Percentiles rank a stretch among this genome's conserved stretches.
phyloP scores from a whole-genome alignment of 2,888 invertebrate genomes.

The Nemurella pictetii region DNA sequence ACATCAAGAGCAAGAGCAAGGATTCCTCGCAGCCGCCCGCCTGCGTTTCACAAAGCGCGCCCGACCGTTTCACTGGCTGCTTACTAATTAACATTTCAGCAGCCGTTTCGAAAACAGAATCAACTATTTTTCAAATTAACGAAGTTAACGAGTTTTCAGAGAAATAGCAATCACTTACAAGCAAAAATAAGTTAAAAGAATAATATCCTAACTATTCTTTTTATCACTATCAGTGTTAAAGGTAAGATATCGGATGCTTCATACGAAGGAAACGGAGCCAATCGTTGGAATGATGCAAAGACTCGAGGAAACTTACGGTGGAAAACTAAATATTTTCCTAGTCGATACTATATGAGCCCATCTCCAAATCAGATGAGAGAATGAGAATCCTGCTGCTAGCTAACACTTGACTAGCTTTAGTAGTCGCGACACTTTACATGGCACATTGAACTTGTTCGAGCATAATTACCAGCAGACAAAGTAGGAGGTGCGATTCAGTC shows the following conservation, averaged over 20 bases:
- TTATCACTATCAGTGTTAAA: too few relatives aligned
- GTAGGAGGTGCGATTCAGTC: slow-evolving; percentile 78
- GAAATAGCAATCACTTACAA: not conserved
- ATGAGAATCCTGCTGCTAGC: too few relatives aligned
- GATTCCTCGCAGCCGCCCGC: not conserved
- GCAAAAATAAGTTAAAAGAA: not conserved
- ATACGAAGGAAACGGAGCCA: too few relatives aligned
- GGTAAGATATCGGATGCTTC: too few relatives aligned
- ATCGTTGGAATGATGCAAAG: too few relatives aligned
- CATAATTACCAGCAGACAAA: slow-evolving; percentile 72
- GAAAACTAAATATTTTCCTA: too few relatives aligned
- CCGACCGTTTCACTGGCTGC: not conserved
- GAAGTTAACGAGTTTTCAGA: not conserved
- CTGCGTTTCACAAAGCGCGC: too few relatives aligned
- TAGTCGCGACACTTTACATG: not conserved
- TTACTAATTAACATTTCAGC: not conserved
- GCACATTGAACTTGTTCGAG: not conserved
- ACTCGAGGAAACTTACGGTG: too few relatives aligned
- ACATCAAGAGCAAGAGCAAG: not conserved
- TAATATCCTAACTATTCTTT: not conserved
- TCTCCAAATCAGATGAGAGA: too few relatives aligned
- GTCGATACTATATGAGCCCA: too few relatives aligned
- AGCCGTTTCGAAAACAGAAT: not conserved
- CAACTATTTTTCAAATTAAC: not conserved
- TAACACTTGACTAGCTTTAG: too few relatives aligned